Base-by-base conservation (phyloP, 2,888 invertebrate genomes). In the Chaetogeoica ovagalla region DNA sequence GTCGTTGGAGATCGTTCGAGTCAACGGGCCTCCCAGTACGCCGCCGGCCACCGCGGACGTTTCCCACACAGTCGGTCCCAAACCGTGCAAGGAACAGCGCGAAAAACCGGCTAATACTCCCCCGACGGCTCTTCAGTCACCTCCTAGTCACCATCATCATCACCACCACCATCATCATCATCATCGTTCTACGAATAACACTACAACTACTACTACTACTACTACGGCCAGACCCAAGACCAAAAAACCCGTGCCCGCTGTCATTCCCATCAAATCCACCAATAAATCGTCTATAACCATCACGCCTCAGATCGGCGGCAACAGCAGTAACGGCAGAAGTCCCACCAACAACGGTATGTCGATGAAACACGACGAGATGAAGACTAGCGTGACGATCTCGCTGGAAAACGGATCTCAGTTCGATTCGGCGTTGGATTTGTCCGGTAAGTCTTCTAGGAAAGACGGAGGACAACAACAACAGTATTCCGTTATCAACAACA, bases 401-500 rank as follows among this genome's bases (percentile, higher is more conserved):
- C 62, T 79, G 57, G 79, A 79, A 79, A 79, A 79, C 55, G 70
- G 71, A 15, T 52, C 70, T 9, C 70, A 79, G 8, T 71, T 55
- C 30, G 79, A 79, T 9, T 88, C 89, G 21, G 88, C 89, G 30
- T 85, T 90, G 77, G 90, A 89, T 85, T 85, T 90, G 69, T 89
- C 90, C 1, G 86, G 86, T 8, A 86, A 86, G 82, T 86, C 87
- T 2, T 85, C 85, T 8, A 83, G 85, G n/a, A 85, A 84, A 59
- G 83, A 83, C n/a, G 82, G 83, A 0, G 63, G 21, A 0, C n/a
- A 11, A 7, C 30, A 30, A 37, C 39, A 8, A n/a, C 73, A 65
- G 21, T 71, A 65, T 21, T 2, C 83, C 83, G 15, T 72, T 81
- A 3, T 62, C 74, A 52, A 66, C 82, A 21, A 66, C 82, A 43